These are phyloP conservation scores for Haemorhous mexicanus DNA, from an alignment of 2,113 vertebrate species.

Conservation along the genomic window DNA sequence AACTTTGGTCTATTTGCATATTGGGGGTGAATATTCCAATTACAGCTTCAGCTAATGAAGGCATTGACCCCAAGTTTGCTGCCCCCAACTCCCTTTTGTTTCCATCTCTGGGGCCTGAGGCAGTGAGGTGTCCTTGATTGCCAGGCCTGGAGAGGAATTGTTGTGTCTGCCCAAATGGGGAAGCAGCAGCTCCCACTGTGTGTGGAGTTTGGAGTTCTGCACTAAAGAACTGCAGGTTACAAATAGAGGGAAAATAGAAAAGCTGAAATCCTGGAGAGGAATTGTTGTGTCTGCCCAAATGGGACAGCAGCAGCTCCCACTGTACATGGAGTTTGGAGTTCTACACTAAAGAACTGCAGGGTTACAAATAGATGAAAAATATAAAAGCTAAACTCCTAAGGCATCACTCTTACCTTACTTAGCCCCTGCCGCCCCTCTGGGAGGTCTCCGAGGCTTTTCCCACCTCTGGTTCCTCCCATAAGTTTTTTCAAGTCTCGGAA, in stretches of 20 bases:
- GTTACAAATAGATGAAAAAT: rapidly evolving
- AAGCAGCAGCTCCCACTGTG: too few relatives aligned
- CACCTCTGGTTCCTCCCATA: neutral
- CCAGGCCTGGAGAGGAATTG: neutral
- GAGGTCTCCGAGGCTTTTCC: neutral
- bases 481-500: neutral
- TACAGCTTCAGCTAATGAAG: neutral
- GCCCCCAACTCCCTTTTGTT: neutral
- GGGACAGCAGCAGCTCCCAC: neutral
- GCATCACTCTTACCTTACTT: neutral
- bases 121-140: neutral
- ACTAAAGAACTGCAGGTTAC: too few relatives aligned
- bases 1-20: neutral
- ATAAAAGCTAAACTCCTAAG: neutral
- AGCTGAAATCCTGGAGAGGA: too few relatives aligned
- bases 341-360: rapidly evolving
- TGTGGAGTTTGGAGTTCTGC: too few relatives aligned
- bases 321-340: neutral
- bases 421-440: neutral
- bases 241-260: too few relatives aligned
- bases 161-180: neutral
- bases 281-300: neutral
- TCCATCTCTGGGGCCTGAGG: neutral
- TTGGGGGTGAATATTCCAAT: neutral
- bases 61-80: neutral